Conservation (phyloP, 2,888 invertebrate genomes). For the Chironomus riparius region DNA sequence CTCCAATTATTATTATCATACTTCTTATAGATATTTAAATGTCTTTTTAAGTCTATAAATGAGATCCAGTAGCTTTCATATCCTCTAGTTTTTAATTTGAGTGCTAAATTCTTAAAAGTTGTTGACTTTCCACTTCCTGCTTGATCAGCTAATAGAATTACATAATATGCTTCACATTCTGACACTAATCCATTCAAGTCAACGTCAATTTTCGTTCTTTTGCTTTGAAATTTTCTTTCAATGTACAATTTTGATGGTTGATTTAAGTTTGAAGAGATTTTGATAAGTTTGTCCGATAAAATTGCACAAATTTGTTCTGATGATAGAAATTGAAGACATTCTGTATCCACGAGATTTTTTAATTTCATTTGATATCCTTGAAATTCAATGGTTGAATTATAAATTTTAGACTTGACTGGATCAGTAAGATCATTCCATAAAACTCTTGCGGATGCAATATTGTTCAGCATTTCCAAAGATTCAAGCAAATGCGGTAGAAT, state of each 20-base stretch:
- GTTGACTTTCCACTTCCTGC: background rate
- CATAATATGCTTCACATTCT: background rate
- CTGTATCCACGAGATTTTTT: too few relatives aligned
- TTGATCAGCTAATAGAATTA: background rate
- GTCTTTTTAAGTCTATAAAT: background rate
- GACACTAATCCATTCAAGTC: background rate
- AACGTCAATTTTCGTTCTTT: background rate
- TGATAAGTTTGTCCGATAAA: too few relatives aligned
- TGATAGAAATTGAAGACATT: too few relatives aligned
- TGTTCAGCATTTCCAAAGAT: too few relatives aligned
- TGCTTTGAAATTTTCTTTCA: background rate
- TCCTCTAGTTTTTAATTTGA: too few relatives aligned
- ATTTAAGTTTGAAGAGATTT: background rate
- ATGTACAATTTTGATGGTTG: background rate
- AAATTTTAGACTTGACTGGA: too few relatives aligned
- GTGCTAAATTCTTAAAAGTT: background rate
- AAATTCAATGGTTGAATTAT: too few relatives aligned
- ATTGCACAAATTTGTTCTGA: too few relatives aligned
- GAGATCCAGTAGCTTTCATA: background rate
- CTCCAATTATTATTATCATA: background rate
- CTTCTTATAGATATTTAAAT: background rate
- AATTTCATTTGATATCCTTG: too few relatives aligned
- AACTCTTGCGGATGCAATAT: too few relatives aligned
- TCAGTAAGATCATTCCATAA: too few relatives aligned
- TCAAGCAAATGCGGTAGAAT: too few relatives aligned